Percentiles rank a stretch among this genome's conserved stretches.
Evolutionary conservation across 2,888 invertebrate genomes (phyloP).

Genomic region (Oligia latruncula): DNA sequence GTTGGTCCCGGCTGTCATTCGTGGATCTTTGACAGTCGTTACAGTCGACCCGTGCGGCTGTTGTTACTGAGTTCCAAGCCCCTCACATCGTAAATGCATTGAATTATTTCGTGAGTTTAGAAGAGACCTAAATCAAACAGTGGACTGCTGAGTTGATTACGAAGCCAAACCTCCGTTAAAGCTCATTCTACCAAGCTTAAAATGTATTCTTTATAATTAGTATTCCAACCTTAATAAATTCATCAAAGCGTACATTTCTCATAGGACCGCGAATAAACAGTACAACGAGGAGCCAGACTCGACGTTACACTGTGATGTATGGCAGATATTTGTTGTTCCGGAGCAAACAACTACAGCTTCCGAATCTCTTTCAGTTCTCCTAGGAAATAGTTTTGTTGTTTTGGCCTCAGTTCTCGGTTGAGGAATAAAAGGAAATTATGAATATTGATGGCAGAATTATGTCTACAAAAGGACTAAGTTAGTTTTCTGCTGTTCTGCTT

Average conservation of each 20-base stretch:
- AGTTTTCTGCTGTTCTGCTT: neutral
- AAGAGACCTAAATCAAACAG: neutral
- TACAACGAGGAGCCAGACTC: conserved; percentile 19
- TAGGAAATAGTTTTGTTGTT: conserved; percentile 37
- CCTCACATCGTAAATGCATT: neutral
- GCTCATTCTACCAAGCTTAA: neutral
- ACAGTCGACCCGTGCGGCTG: no score
- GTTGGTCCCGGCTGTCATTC: no score
- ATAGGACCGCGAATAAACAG: conserved; percentile 35
- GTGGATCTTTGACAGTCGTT: no score
- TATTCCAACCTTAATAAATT: conserved; percentile 30
- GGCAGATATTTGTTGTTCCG: conserved; percentile 38
- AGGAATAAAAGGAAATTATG: neutral
- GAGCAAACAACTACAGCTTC: conserved; percentile 17
- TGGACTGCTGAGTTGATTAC: conserved; percentile 12
- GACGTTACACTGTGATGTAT: conserved; percentile 26
- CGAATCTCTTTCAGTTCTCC: conserved; percentile 13
- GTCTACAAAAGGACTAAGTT: neutral
- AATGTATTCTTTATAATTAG: conserved; percentile 38
- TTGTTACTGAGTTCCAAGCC: no score
- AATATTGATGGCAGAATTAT: conserved; percentile 14
- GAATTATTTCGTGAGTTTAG: neutral
- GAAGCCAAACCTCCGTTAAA: neutral
- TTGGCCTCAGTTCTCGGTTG: conserved; percentile 5
- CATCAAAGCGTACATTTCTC: conserved; percentile 49